Percentiles rank a stretch among this genome's conserved stretches.
These are phyloP conservation scores for Clarias laeviceps DNA, from an alignment of 2,797 vertebrate species.

Conservation along the genomic window DNA sequence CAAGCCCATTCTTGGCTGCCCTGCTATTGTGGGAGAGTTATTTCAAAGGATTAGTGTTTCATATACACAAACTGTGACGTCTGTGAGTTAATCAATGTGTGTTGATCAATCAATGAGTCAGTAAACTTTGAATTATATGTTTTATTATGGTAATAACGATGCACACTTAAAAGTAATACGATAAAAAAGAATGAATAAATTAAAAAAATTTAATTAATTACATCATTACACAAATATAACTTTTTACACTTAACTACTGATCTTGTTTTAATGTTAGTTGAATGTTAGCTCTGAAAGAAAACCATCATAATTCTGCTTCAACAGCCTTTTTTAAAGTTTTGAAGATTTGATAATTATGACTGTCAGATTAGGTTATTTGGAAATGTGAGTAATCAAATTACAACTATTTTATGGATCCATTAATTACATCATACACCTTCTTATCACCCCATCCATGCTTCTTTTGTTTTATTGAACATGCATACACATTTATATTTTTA, in stretches of 20 bases:
- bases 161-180: background rate
- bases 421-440: background rate
- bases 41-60: slow-evolving; percentile 29
- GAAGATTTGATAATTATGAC: background rate
- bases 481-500: no score
- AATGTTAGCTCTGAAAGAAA: background rate
- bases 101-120: slow-evolving; percentile 19
- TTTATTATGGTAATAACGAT: background rate
- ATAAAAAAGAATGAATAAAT: background rate
- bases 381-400: background rate
- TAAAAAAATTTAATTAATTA: background rate
- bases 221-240: background rate
- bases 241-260: background rate
- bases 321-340: background rate
- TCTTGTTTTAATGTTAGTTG: background rate
- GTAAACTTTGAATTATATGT: background rate
- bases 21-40: slow-evolving; percentile 21
- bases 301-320: background rate
- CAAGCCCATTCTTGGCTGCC: slow-evolving; percentile 27
- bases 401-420: background rate
- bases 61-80: slow-evolving; percentile 31
- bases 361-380: background rate
- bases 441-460: no score
- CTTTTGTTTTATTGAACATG: no score
- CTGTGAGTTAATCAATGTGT: slow-evolving; percentile 20